These are phyloP conservation scores for Megalops atlanticus DNA, from an alignment of 2,113 vertebrate genomes.

Conservation along the genomic window DNA sequence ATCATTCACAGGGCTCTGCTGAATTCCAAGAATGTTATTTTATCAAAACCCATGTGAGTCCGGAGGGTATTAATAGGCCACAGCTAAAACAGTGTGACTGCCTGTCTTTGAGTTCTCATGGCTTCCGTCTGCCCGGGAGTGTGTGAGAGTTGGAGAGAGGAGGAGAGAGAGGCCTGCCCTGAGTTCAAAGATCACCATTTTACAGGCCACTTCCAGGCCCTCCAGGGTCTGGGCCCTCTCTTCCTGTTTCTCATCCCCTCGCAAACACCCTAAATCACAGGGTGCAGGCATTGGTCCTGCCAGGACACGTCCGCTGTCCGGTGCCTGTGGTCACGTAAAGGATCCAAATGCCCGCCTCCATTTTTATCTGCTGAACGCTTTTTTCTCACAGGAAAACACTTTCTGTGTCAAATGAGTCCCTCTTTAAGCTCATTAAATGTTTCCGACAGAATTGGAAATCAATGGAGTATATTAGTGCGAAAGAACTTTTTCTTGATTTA, in stretches of 20 bases:
- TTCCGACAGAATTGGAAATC: slow-evolving; percentile 32
- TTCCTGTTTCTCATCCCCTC: not conserved
- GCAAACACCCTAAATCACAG: slow-evolving; percentile 1
- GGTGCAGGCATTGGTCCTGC: not conserved
- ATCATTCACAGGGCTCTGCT: no score
- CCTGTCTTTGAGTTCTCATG: not conserved
- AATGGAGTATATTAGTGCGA: slow-evolving; percentile 20
- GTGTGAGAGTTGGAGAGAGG: not conserved
- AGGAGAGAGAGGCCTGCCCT: not conserved
- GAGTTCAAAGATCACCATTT: not conserved
- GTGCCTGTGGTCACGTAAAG: no score
- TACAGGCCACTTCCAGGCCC: not conserved
- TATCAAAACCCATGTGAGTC: no score
- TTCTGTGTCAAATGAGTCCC: slow-evolving; percentile 26
- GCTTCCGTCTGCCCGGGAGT: no score
- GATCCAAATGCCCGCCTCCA: no score
- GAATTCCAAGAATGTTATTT: no score
- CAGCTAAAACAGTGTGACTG: no score
- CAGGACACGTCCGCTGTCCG: not conserved
- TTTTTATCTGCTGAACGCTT: not conserved
- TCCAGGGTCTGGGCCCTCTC: not conserved
- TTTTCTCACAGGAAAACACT: not conserved
- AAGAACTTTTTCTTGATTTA: slow-evolving; percentile 23
- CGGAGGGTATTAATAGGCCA: no score
- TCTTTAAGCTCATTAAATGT: slow-evolving; percentile 35